These are phyloP conservation scores for Karalla daura DNA, from an alignment of 2,797 vertebrate genomes.

Conservation along the genomic window DNA sequence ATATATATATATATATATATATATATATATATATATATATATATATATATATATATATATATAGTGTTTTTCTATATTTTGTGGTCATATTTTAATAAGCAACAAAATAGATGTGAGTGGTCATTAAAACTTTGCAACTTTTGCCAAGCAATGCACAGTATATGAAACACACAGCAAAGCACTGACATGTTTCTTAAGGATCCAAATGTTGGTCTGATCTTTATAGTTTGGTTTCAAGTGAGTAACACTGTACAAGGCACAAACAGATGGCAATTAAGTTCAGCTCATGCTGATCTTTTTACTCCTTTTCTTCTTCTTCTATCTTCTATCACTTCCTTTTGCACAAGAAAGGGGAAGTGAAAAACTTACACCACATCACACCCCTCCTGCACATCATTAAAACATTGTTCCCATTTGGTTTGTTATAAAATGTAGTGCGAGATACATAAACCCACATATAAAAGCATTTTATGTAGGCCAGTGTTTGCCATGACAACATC, in stretches of 20 bases:
- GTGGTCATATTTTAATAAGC: no score
- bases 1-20: no score
- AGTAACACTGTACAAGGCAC: constrained; percentile 17
- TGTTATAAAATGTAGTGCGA: background rate
- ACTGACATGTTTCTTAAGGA: background rate
- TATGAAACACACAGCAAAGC: constrained; percentile 35
- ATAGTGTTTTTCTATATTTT: no score
- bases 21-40: no score
- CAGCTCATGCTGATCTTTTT: constrained; percentile 30
- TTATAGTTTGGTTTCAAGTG: constrained; percentile 46
- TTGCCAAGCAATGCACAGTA: background rate
- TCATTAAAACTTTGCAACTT: no score
- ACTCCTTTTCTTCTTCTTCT: constrained; percentile 2
- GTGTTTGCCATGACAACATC: constrained; percentile 6
- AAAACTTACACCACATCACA: background rate
- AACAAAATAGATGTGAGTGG: no score
- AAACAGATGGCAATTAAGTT: constrained; percentile 50
- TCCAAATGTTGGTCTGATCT: constrained; percentile 19
- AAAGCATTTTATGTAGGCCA: background rate
- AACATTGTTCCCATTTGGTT: background rate
- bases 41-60: no score
- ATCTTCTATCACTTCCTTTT: no score
- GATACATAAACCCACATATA: background rate
- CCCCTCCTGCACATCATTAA: background rate
- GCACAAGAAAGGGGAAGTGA: no score